Percentiles rank a stretch among this genome's conserved stretches.
These are phyloP conservation scores for Pammene aurita DNA, from an alignment of 2,888 invertebrate species.

Conservation along the genomic window DNA sequence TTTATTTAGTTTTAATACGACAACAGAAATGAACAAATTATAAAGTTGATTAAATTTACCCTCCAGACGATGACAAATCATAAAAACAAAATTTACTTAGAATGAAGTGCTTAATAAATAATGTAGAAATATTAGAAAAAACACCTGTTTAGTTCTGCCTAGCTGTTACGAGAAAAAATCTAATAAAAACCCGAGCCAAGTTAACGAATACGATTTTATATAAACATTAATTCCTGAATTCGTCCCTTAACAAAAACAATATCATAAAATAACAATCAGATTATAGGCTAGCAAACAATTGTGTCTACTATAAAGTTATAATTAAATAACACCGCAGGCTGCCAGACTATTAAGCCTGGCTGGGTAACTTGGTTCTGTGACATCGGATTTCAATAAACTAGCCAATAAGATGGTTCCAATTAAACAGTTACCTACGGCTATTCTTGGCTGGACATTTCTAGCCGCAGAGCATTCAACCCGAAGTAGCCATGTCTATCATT, in stretches of 20 bases:
- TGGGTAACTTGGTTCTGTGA: conserved; percentile 3
- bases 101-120: background rate
- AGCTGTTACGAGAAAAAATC: too few species aligned
- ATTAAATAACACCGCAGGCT: conserved; percentile 2
- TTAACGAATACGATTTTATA: background rate
- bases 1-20: background rate
- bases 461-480: too few species aligned
- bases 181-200: background rate
- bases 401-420: conserved; percentile 16
- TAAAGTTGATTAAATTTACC: background rate
- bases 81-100: background rate
- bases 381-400: conserved; percentile 17
- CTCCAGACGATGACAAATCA: background rate
- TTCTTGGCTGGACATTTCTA: background rate
- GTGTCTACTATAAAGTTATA: background rate
- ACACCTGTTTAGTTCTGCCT: background rate
- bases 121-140: background rate
- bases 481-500: too few species aligned
- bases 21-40: background rate
- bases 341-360: conserved; percentile 16
- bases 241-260: background rate
- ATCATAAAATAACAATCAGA: too few species aligned
- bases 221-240: background rate
- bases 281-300: too few species aligned
- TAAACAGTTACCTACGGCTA: conserved; percentile 2